Percentiles rank a stretch among this genome's conserved stretches.
phyloP scores from a whole-genome alignment of 2,888 invertebrate genomes.

The Mylabris sibirica region DNA sequence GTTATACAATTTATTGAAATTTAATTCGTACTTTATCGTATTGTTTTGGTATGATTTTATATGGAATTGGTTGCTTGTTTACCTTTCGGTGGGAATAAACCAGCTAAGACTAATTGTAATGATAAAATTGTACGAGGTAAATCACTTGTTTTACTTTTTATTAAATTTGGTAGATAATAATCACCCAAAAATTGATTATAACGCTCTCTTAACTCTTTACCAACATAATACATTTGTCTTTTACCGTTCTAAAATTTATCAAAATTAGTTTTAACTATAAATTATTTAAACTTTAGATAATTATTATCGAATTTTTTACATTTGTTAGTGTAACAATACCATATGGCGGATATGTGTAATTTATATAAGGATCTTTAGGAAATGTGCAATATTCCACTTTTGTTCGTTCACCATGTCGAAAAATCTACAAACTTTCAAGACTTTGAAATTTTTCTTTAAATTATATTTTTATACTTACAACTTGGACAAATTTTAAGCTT shows the following conservation, averaged over 20 bases:
- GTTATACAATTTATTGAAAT: neutral
- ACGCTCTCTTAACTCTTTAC: conserved; percentile 67
- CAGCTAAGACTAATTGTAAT: conserved; percentile 70
- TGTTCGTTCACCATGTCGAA: neutral
- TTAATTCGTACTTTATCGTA: neutral
- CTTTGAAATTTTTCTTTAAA: neutral
- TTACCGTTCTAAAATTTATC: too few species aligned
- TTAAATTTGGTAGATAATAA: conserved; percentile 65
- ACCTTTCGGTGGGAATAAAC: conserved; percentile 68
- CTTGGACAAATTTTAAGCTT: neutral
- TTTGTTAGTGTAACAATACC: neutral
- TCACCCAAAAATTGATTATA: conserved; percentile 68
- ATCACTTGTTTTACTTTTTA: conserved; percentile 67
- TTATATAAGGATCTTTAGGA: neutral
- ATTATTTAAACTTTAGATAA: too few species aligned
- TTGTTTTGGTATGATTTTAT: too few species aligned
- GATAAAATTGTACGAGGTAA: conserved; percentile 76
- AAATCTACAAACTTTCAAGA: neutral
- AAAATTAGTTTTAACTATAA: too few species aligned
- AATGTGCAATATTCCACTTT: neutral
- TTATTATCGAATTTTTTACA: neutral
- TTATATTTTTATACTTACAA: neutral
- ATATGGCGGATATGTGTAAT: neutral
- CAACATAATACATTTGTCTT: conserved; percentile 63
- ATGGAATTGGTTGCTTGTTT: conserved; percentile 54